These are phyloP conservation scores for Pygocentrus nattereri DNA, from an alignment of 2,797 vertebrate species.

Conservation along the genomic window DNA sequence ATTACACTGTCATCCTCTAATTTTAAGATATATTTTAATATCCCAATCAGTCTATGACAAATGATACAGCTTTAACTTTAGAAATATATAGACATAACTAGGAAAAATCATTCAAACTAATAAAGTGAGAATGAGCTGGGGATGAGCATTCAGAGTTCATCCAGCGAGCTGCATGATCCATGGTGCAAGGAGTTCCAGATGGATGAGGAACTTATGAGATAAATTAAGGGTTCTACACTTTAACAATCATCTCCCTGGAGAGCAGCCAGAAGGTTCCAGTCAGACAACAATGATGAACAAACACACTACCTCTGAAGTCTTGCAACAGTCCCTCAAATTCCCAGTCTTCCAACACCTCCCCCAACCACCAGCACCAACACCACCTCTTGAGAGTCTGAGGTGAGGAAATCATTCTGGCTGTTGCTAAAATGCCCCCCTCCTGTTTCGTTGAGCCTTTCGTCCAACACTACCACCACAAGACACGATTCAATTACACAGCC, in stretches of 20 bases:
- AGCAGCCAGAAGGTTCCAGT: slow-evolving; percentile 31
- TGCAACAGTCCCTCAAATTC: slow-evolving; percentile 36
- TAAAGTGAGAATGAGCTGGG: not conserved
- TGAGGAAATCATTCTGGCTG: slow-evolving; percentile 31
- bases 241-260: slow-evolving; percentile 16
- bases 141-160: slow-evolving; percentile 13
- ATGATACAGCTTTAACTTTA: no score
- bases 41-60: not conserved
- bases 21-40: not conserved
- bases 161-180: not conserved
- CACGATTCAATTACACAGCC: slow-evolving; percentile 66
- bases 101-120: slow-evolving; percentile 1
- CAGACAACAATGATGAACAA: slow-evolving; percentile 34
- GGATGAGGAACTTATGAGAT: slow-evolving; percentile 29
- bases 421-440: slow-evolving; percentile 22
- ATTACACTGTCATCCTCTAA: not conserved
- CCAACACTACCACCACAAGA: slow-evolving; percentile 46
- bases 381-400: slow-evolving; percentile 29
- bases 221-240: slow-evolving; percentile 36
- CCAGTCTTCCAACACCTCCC: not conserved
- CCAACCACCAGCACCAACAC: not conserved
- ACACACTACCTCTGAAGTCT: slow-evolving; percentile 39
- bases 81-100: not conserved
- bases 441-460: slow-evolving; percentile 6
- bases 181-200: slow-evolving; percentile 15